phyloP scores from a whole-genome alignment of 2,797 vertebrate species.

The Pelochelys cantorii region DNA sequence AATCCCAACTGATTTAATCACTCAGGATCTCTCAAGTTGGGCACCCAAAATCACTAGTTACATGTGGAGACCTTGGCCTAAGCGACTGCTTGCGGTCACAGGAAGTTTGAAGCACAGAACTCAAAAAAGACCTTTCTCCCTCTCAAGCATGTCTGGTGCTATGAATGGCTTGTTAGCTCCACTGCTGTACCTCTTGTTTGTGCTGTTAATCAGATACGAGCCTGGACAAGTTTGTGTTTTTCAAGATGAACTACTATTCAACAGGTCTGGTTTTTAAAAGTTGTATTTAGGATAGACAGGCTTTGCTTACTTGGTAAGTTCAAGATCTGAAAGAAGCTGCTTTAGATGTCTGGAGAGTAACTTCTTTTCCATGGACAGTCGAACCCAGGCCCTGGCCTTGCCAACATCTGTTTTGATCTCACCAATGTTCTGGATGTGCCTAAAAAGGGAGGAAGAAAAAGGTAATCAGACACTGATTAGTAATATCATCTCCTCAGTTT shows the following conservation, averaged over 20 bases:
- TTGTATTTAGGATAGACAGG: neutral
- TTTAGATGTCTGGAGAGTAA: constrained; percentile 97
- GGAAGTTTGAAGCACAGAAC: neutral
- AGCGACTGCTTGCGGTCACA: neutral
- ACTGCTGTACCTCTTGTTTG: neutral
- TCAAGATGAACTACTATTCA: neutral
- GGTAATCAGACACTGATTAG: neutral
- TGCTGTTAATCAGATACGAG: neutral
- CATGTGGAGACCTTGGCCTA: neutral
- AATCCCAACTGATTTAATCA: neutral
- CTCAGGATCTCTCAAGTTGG: neutral
- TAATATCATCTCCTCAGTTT: neutral
- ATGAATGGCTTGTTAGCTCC: neutral
- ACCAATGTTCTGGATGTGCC: constrained; percentile 98
- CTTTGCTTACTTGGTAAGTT: constrained; percentile 93
- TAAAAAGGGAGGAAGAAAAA: constrained; percentile 49
- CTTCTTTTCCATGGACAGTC: constrained; percentile 99
- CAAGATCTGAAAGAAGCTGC: constrained; percentile 95
- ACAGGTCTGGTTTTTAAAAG: neutral
- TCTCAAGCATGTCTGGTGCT: neutral
- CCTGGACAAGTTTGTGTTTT: neutral
- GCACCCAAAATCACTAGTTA: neutral
- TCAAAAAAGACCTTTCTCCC: neutral
- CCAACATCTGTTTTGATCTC: constrained; percentile 99
- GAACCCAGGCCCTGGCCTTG: constrained; percentile 97